Evolutionary conservation across 2,113 vertebrate species (phyloP).

Genomic region (Gorsachius goisagi): DNA sequence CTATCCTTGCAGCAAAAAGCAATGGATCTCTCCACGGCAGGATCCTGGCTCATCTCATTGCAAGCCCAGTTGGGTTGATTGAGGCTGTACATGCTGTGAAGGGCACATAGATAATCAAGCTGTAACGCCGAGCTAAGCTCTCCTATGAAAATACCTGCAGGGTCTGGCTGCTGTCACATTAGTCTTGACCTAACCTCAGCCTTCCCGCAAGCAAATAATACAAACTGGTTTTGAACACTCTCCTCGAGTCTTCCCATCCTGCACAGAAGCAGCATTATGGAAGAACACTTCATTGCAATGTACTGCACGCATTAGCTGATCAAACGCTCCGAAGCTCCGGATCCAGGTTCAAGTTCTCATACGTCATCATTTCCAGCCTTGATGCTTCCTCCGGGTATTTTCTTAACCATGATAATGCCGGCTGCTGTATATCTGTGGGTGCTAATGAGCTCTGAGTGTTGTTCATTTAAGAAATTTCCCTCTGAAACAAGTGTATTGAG

Average conservation of each 20-base stretch:
- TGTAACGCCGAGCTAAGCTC: background rate
- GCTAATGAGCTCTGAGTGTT: background rate
- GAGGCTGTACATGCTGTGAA: background rate
- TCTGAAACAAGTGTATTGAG: background rate
- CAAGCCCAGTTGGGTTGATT: background rate
- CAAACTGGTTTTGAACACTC: background rate
- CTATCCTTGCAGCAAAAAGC: background rate
- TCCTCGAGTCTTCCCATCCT: background rate
- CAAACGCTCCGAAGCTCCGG: background rate
- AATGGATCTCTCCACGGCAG: background rate
- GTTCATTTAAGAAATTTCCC: constrained; percentile 13
- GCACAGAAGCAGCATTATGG: background rate
- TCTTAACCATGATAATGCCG: background rate
- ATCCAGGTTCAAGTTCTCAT: background rate
- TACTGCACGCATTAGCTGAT: background rate
- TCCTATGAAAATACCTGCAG: background rate
- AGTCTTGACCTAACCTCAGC: background rate
- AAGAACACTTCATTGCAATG: background rate
- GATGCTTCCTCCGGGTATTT: background rate
- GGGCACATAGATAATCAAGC: background rate
- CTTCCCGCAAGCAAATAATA: background rate
- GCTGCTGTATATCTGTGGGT: background rate
- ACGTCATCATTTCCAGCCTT: background rate
- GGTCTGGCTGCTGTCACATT: background rate
- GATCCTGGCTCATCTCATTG: background rate